Base-by-base conservation (phyloP, 2,113 vertebrate species). In the Apus apus region DNA sequence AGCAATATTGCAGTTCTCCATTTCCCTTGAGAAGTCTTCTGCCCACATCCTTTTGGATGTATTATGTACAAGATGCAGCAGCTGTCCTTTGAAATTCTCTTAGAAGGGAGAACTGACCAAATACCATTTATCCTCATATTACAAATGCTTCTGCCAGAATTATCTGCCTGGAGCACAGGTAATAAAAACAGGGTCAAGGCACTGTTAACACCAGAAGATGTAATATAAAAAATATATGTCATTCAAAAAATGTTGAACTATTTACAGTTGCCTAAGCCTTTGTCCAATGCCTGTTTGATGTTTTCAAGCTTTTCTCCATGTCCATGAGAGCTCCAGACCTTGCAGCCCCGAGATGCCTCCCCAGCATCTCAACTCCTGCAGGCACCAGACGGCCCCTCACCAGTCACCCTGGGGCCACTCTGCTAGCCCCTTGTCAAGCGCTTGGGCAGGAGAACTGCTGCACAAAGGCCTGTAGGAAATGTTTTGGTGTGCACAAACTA, bases 11-110 rank as follows among this genome's bases (percentile, higher is more conserved):
- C 76, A 78, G 72, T 36, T 84, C 84, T 94, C 51, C n/a, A 7
- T 77, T 92, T 94, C 89, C 91, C 65, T 50, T 62, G 38, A 70
- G 15, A 91, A 80, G 45, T 48, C 68, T 85, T 82, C 90, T 94
- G 72, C 87, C 84, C 85, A 71, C 75, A 60, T 91, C 81, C 79
- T 92, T 82, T 65, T 14, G 27, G 79, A 58, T 1, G 5, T 54
- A 23, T 54, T 73, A 38, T 27, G 45, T 38, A 83, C 67, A 53
- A 70, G 26, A 79, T 19, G 9, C 32, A 90, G 64, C 56, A 84
- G 74, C 29, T 11, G 3, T 40, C 68, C 56, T 90, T 36, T 80
- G 60, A 93, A 85, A 74, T 15, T 0, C 32, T 65, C 45, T 51
- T 64, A 64, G 57, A 40, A 43, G 26, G 23, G 11, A 92, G 45